Evolutionary conservation across 2,888 invertebrate species (phyloP).

Genomic region (Eristalinus aeneus): DNA sequence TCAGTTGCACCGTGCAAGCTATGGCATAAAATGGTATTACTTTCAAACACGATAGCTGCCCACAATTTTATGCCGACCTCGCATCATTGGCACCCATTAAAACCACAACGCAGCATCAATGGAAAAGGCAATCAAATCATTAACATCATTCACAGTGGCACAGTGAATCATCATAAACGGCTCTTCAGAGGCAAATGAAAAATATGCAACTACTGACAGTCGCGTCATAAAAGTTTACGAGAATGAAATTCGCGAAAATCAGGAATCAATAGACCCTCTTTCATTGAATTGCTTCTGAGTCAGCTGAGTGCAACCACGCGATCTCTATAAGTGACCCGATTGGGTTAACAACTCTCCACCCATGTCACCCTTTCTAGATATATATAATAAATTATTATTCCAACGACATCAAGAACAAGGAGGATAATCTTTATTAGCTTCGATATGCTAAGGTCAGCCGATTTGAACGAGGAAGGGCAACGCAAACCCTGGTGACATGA

Average conservation of each 20-base stretch:
- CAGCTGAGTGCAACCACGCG: not conserved
- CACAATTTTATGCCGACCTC: not conserved
- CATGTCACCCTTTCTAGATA: not conserved
- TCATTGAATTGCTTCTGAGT: not conserved
- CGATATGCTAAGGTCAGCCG: not conserved
- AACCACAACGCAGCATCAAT: not conserved
- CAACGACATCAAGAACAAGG: not conserved
- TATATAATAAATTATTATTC: not conserved
- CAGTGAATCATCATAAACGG: not conserved
- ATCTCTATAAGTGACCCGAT: not conserved
- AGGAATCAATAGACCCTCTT: not conserved
- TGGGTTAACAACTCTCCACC: not conserved
- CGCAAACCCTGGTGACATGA: not conserved
- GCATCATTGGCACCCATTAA: not conserved
- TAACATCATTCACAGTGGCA: not conserved
- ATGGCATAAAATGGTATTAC: not conserved
- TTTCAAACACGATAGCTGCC: not conserved
- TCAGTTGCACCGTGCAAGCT: not conserved
- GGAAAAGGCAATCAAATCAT: not conserved
- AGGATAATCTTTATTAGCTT: not conserved
- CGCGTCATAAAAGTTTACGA: not conserved
- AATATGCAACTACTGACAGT: not conserved
- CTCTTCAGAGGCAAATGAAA: not conserved
- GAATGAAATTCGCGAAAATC: not conserved
- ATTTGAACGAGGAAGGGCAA: not conserved